Evolutionary conservation across 1,140 invertebrate genomes (phyloP).

Genomic region (Lycorma delicatula): DNA sequence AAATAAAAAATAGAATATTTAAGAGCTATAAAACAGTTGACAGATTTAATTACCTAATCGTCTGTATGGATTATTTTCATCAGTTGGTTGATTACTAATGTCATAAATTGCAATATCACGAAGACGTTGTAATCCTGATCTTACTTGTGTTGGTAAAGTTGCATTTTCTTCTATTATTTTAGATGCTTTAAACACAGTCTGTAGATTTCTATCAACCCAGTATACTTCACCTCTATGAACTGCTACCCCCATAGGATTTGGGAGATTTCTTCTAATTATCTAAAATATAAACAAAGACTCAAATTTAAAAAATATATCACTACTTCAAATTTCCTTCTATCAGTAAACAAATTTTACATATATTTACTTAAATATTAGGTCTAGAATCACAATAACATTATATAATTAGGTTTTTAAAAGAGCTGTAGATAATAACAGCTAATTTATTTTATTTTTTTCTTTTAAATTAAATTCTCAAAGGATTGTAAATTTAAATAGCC

Average conservation of each 20-base stretch:
- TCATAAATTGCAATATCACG: slow-evolving; percentile 88
- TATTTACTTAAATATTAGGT: too few species aligned
- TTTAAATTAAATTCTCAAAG: too few species aligned
- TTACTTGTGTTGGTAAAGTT: slow-evolving; percentile 47
- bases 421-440: too few species aligned
- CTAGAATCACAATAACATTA: too few species aligned
- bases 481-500: too few species aligned
- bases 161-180: slow-evolving; percentile 66
- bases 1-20: too few species aligned
- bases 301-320: too few species aligned
- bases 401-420: too few species aligned
- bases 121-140: slow-evolving; percentile 74
- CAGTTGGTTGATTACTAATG: slow-evolving; percentile 71
- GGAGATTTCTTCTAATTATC: slow-evolving; percentile 78
- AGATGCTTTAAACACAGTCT: slow-evolving; percentile 76
- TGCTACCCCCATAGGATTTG: slow-evolving; percentile 91
- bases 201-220: slow-evolving; percentile 93
- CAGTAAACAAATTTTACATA: too few species aligned
- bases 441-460: too few species aligned
- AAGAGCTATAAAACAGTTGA: too few species aligned
- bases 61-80: slow-evolving; percentile 69
- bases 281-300: slow-evolving; percentile 28
- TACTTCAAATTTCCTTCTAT: too few species aligned
- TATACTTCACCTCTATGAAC: slow-evolving; percentile 77
- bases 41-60: slow-evolving; percentile 39